Conservation (phyloP, 1,140 invertebrate genomes). For the Steinernema khuongi region DNA sequence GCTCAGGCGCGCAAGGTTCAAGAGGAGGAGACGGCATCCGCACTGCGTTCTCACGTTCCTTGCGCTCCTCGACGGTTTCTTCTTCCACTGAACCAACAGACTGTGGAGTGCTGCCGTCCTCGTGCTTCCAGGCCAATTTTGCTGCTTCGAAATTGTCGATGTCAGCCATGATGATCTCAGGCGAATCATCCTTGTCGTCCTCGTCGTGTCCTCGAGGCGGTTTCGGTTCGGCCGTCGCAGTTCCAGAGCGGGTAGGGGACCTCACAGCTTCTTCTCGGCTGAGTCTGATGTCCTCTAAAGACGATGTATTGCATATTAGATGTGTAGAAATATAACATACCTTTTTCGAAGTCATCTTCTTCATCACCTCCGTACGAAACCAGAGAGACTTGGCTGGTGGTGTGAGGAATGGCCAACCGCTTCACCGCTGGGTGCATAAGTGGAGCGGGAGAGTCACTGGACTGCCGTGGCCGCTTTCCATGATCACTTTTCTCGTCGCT, state of each 20-base stretch:
- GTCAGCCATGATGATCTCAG: background rate
- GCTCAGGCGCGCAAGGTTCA: background rate
- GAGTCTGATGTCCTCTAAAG: background rate
- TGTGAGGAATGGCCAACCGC: background rate
- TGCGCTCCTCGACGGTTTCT: background rate
- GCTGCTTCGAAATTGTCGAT: background rate
- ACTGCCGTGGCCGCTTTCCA: background rate
- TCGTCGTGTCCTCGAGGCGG: slow-evolving; percentile 4
- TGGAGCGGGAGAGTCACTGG: background rate
- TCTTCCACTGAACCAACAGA: background rate
- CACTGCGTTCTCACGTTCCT: background rate
- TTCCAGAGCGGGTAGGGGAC: background rate
- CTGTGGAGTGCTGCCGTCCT: background rate
- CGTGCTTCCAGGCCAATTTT: background rate
- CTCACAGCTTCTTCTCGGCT: background rate
- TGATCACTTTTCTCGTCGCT: background rate
- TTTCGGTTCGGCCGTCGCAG: background rate
- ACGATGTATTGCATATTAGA: too few species aligned
- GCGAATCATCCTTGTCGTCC: background rate
- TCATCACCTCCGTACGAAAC: slow-evolving; percentile 1
- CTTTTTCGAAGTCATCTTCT: slow-evolving; percentile 1
- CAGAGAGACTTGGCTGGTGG: background rate
- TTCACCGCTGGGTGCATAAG: background rate
- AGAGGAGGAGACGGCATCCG: background rate
- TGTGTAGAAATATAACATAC: too few species aligned